A percentile compares a stretch with the other conserved stretches of the same genome.
These are phyloP conservation scores for Drosophila lini DNA, from an alignment of 1,140 invertebrate species.

Conservation along the genomic window DNA sequence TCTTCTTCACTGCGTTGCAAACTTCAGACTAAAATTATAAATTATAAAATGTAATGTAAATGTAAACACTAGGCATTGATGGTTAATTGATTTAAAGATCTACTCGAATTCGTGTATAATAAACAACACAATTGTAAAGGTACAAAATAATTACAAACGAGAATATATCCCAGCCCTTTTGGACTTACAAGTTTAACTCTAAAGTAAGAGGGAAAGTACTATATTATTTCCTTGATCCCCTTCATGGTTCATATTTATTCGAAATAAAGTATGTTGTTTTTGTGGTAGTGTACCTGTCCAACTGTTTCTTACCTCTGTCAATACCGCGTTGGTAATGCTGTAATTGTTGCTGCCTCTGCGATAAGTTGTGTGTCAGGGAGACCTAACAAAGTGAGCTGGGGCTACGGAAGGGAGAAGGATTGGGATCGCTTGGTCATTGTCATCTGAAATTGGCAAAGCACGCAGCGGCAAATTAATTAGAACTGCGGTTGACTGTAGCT, in stretches of 20 bases:
- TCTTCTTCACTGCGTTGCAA: too few relatives aligned
- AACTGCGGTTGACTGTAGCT: constrained; percentile 68
- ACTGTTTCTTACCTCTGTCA: constrained; percentile 60
- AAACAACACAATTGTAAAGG: too few relatives aligned
- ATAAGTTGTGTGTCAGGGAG: constrained; percentile 30
- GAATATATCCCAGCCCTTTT: too few relatives aligned
- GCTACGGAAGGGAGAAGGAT: constrained; percentile 15
- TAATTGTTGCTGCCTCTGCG: constrained; percentile 71
- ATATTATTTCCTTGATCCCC: not conserved
- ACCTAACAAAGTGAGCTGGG: not conserved
- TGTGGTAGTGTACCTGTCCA: too few relatives aligned
- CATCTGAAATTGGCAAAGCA: constrained; percentile 73
- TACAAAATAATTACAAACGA: too few relatives aligned
- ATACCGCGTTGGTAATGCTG: constrained; percentile 76
- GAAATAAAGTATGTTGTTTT: too few relatives aligned
- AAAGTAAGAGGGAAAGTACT: not conserved
- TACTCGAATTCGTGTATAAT: too few relatives aligned
- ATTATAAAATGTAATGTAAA: too few relatives aligned
- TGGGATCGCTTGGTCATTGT: constrained; percentile 42
- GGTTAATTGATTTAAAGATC: too few relatives aligned
- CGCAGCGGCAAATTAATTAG: constrained; percentile 81
- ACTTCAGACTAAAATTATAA: too few relatives aligned
- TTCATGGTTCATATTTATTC: not conserved
- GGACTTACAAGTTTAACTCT: too few relatives aligned
- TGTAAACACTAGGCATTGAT: too few relatives aligned